A percentile compares a stretch with the other conserved stretches of the same genome.
phyloP scores from a whole-genome alignment of 2,113 vertebrate genomes.

The Myotis davidii region DNA sequence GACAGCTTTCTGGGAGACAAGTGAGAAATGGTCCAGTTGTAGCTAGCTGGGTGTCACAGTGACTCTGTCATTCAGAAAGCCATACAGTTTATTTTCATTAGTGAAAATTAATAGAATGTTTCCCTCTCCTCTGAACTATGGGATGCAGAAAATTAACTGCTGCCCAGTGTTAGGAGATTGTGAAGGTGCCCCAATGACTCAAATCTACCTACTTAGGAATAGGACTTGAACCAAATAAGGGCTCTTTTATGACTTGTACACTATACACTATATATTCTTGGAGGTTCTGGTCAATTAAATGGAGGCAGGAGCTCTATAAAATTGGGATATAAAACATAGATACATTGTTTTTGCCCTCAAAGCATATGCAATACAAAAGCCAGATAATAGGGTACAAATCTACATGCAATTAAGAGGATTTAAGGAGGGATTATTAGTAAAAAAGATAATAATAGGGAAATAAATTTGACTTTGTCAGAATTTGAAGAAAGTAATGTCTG shows the following conservation, averaged over 20 bases:
- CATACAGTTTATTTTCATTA: slow-evolving; percentile 58
- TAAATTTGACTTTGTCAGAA: not conserved
- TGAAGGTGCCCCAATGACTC: not conserved
- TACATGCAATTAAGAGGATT: not conserved
- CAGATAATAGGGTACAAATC: not conserved
- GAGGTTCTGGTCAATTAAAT: not conserved
- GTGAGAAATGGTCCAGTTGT: not conserved
- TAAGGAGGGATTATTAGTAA: not conserved
- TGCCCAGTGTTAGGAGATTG: slow-evolving; percentile 10
- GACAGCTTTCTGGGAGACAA: slow-evolving; percentile 22
- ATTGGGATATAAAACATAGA: not conserved
- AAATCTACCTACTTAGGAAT: not conserved
- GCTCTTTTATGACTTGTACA: not conserved
- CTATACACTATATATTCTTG: not conserved
- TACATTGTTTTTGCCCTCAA: not conserved
- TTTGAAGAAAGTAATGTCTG: not conserved
- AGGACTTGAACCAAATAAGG: not conserved
- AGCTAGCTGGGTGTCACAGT: slow-evolving; percentile 25
- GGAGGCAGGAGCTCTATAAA: not conserved
- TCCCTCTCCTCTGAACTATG: not conserved
- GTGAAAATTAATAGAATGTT: slow-evolving; percentile 60
- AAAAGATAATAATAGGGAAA: not conserved
- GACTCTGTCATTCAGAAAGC: slow-evolving; percentile 56
- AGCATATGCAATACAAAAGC: not conserved
- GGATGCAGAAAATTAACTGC: slow-evolving; percentile 56